Base-by-base conservation (phyloP, 2,113 vertebrate genomes). In the Andinoacara biseriatus region DNA sequence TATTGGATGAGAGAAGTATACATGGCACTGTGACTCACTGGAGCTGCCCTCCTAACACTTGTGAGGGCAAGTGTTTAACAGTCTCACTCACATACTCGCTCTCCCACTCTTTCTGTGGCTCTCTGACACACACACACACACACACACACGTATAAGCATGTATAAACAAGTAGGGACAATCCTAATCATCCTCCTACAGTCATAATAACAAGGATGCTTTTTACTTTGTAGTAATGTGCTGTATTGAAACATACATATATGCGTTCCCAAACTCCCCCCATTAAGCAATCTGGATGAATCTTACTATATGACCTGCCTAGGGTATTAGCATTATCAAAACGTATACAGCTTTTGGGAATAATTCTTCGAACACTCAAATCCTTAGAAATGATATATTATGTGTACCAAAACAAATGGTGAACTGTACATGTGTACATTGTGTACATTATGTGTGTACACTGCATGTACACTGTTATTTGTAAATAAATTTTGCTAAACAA, bases 1-100 rank as follows among this genome's bases (percentile, higher is more conserved):
- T 94, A 92, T 94, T 95, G 93, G 84, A 94, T 95, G 93, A 94
- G 92, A 85, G 91, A 86, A 90, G 94, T 93, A 92, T 93, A 94
- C 93, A 94, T 94, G 91, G 92, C 94, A 87, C 85, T 81, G 67
- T 93, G 93, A 93, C 93, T 94, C 93, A 91, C 92, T 85, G 90
- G 92, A 92, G 89, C 86, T 92, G 94, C 90, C 92, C 94, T 67
- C 92, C 93, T 40, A 75, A 87, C 89, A 92, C 90, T 92, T 93
- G 93, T 92, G 93, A 93, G 94, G 92, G 90, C 94, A 94, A 94
- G 93, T 92, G 88, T 89, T 92, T 89, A 76, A 90, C 86, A 87
- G 87, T 38, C 89, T 63, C 90, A 65, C 84, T 31, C 65, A n/a
- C 84, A 67, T 83, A 74, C 81, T 74, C 81, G 31, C 76, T 59